These are phyloP conservation scores for Mizuhopecten yessoensis DNA, from an alignment of 1,140 invertebrate genomes.

Conservation along the genomic window DNA sequence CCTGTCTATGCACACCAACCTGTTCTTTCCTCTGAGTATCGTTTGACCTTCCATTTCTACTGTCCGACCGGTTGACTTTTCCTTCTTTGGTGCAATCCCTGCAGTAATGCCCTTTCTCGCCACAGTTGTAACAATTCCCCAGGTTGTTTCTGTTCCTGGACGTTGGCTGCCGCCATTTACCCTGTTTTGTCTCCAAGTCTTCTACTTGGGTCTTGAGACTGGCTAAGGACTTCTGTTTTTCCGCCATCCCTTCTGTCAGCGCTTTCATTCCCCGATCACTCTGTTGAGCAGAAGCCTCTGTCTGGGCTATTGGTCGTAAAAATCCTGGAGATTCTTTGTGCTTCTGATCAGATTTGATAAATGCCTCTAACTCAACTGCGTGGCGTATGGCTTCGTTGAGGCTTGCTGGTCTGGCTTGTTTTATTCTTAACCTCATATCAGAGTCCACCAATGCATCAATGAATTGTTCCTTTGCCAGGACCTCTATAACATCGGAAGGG, in stretches of 20 bases:
- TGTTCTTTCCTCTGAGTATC: too few species aligned
- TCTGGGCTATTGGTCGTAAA: background rate
- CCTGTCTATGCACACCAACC: background rate
- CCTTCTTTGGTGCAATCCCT: background rate
- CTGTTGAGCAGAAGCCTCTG: background rate
- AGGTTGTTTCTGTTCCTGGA: background rate
- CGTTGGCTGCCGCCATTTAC: background rate
- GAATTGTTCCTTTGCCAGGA: slow-evolving; percentile 46
- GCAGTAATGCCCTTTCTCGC: background rate
- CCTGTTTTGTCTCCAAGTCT: background rate
- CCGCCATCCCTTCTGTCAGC: background rate
- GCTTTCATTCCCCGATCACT: background rate
- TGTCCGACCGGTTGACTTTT: background rate
- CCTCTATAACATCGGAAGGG: slow-evolving; percentile 47
- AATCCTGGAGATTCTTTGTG: background rate
- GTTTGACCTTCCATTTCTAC: too few species aligned
- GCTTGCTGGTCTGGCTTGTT: slow-evolving; percentile 24
- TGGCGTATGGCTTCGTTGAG: slow-evolving; percentile 47
- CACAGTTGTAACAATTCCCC: background rate
- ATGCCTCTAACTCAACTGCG: slow-evolving; percentile 42
- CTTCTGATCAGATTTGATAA: background rate
- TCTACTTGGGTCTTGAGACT: background rate
- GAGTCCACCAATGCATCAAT: slow-evolving; percentile 45
- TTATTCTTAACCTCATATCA: slow-evolving; percentile 52
- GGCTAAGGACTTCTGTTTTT: background rate